Conservation (phyloP, 2,113 vertebrate species). For the Alaudala cheleensis region DNA sequence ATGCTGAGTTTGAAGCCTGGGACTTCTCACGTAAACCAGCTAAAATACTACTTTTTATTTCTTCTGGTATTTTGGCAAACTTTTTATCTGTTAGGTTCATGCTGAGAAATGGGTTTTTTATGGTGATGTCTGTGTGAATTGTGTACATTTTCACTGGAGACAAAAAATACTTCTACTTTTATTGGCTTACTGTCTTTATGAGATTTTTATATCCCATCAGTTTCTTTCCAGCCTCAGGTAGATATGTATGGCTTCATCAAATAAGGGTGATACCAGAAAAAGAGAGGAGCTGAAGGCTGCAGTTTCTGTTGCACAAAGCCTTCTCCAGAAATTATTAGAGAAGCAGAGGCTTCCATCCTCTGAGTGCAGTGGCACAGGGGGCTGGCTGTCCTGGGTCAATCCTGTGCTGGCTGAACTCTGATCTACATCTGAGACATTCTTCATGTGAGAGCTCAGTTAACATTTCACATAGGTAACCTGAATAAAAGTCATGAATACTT, state of each 20-base stretch:
- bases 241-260: background rate
- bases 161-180: background rate
- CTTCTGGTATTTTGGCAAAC: background rate
- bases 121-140: background rate
- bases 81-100: background rate
- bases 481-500: background rate
- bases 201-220: background rate
- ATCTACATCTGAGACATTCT: background rate
- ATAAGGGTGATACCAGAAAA: background rate
- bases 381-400: background rate
- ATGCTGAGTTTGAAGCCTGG: background rate
- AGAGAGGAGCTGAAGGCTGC: background rate
- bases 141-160: background rate
- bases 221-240: background rate
- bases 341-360: background rate
- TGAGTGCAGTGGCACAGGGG: background rate
- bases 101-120: background rate
- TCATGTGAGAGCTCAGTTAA: background rate
- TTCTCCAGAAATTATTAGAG: background rate
- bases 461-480: background rate
- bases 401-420: accelerated
- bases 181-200: background rate
- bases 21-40: background rate
- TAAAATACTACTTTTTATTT: background rate
- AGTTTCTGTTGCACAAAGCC: background rate